phyloP scores from a whole-genome alignment of 2,888 invertebrate genomes.

The Copidosoma aretas region DNA sequence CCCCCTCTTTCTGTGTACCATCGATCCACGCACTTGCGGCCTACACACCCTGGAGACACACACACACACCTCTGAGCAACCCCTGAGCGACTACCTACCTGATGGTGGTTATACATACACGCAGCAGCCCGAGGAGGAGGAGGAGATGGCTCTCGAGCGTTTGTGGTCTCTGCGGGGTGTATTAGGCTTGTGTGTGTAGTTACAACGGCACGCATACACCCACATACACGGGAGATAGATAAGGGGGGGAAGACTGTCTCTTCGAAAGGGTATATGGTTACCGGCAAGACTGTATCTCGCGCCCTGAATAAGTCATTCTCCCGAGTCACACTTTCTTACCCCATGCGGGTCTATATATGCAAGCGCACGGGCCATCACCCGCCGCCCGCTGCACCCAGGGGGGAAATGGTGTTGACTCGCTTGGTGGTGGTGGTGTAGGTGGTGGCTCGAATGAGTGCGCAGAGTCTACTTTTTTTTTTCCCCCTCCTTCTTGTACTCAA shows the following conservation, averaged over 20 bases:
- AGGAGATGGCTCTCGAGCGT: not conserved
- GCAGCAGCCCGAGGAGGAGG: not conserved
- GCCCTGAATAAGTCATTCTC: conserved; percentile 13
- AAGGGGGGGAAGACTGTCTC: not conserved
- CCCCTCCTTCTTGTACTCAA: too few relatives aligned
- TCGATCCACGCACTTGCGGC: not conserved
- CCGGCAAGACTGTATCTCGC: not conserved
- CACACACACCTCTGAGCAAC: not conserved
- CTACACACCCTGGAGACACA: not conserved
- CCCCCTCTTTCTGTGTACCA: not conserved
- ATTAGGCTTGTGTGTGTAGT: too few relatives aligned
- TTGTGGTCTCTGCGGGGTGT: too few relatives aligned
- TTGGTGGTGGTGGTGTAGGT: too few relatives aligned
- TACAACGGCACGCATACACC: not conserved
- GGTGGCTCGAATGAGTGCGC: too few relatives aligned
- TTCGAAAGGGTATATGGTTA: not conserved
- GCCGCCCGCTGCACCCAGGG: too few relatives aligned
- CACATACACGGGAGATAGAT: not conserved
- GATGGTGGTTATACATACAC: not conserved
- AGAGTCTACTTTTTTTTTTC: too few relatives aligned
- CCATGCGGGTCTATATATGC: not conserved
- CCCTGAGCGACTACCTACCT: not conserved
- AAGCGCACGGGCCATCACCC: not conserved
- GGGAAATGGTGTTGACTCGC: not conserved
- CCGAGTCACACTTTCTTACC: not conserved